Percentiles rank a stretch among this genome's conserved stretches.
phyloP scores from a whole-genome alignment of 1,140 invertebrate genomes.

The Dryas iulia region DNA sequence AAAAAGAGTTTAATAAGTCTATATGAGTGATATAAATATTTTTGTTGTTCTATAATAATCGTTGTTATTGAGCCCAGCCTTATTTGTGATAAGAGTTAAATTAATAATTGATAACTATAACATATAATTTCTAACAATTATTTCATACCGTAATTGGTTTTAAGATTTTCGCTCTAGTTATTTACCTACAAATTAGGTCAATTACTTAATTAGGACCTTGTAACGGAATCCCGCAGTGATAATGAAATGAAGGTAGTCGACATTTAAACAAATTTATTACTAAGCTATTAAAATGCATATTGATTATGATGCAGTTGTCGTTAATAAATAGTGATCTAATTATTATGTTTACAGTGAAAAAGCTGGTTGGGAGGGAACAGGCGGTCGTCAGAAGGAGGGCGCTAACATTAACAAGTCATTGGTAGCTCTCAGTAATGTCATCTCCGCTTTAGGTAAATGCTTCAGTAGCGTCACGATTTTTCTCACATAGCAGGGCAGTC shows the following conservation, averaged over 20 bases:
- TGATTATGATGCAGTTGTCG: neutral
- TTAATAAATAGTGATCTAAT: neutral
- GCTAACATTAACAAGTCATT: constrained; percentile 91
- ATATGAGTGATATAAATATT: no score
- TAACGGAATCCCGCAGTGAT: neutral
- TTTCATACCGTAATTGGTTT: neutral
- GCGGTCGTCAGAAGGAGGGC: constrained; percentile 85
- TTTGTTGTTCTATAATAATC: no score
- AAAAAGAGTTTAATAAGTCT: no score
- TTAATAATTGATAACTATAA: neutral
- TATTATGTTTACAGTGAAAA: constrained; percentile 52
- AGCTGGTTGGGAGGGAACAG: constrained; percentile 57
- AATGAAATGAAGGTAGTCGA: neutral
- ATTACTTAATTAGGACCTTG: neutral
- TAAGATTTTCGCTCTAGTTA: neutral
- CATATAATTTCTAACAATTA: neutral
- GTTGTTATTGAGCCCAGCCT: no score
- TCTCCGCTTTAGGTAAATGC: constrained; percentile 85
- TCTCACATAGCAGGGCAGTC: no score
- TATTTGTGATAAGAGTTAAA: no score
- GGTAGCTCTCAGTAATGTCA: constrained; percentile 89
- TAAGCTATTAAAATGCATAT: neutral
- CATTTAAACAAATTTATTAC: neutral
- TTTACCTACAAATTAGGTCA: neutral
- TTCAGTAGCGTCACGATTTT: no score